These are phyloP conservation scores for Chalcis sispes DNA, from an alignment of 2,888 invertebrate genomes.

Conservation along the genomic window DNA sequence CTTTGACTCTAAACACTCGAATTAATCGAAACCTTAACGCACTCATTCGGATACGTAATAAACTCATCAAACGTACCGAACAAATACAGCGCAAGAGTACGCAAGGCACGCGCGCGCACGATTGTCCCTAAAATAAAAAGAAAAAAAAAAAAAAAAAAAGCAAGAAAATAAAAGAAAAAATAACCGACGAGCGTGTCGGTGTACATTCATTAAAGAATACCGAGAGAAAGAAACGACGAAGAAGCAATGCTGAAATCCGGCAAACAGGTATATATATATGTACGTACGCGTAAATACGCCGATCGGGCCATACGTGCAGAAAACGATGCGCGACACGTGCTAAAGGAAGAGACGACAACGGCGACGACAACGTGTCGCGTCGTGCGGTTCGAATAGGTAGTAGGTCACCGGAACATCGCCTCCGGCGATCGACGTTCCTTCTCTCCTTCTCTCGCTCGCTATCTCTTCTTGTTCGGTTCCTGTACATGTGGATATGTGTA, in stretches of 20 bases:
- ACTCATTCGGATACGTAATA: conserved; percentile 18
- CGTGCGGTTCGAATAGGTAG: conserved; percentile 50
- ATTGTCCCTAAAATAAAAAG: not conserved
- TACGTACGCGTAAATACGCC: not conserved
- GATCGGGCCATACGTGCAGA: too few relatives aligned
- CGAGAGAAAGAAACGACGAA: conserved; percentile 11
- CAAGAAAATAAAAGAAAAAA: not conserved
- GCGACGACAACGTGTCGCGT: not conserved
- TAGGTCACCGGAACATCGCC: conserved; percentile 76
- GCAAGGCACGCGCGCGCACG: not conserved
- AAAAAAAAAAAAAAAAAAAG: not conserved
- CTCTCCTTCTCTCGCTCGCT: conserved; percentile 62
- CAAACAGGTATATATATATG: conserved; percentile 35
- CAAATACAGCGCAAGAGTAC: too few relatives aligned
- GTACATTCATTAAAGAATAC: not conserved
- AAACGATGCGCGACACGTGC: conserved; percentile 23
- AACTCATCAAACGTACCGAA: conserved; percentile 24
- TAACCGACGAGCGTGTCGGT: not conserved
- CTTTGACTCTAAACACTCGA: conserved; percentile 24
- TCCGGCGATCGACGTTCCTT: conserved; percentile 74
- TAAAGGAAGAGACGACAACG: conserved; percentile 21
- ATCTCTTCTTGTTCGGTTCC: conserved; percentile 27
- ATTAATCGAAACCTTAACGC: not conserved
- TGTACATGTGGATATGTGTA: too few relatives aligned
- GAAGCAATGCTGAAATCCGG: conserved; percentile 46